Percentiles rank a stretch among this genome's conserved stretches.
Conservation (phyloP, 2,797 vertebrate genomes). For the Oophaga sylvatica region DNA sequence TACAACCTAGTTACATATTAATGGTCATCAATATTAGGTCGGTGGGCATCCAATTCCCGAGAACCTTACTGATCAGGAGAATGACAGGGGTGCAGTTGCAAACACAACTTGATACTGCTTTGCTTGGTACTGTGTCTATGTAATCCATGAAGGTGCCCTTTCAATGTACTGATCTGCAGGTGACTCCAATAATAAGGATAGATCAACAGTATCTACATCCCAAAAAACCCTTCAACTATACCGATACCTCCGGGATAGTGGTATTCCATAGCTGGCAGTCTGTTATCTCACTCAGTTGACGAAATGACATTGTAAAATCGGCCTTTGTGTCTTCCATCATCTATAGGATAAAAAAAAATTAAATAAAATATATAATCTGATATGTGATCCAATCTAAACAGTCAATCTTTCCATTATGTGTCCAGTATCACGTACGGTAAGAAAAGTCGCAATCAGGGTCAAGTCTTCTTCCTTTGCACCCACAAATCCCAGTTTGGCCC, state of each 20-base stretch:
- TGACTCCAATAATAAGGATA: neutral
- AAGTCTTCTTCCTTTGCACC: constrained; percentile 72
- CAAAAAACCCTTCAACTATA: neutral
- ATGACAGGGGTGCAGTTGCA: neutral
- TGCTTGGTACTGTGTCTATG: neutral
- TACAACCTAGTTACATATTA: no score
- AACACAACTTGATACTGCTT: neutral
- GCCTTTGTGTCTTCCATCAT: constrained; percentile 79
- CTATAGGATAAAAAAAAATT: constrained; percentile 70
- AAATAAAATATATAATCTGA: neutral
- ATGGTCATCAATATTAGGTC: neutral
- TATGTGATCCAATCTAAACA: neutral
- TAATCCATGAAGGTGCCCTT: neutral
- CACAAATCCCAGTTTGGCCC: constrained; percentile 79
- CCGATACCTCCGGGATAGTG: constrained; percentile 73
- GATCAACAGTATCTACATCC: neutral
- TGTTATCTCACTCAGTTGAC: constrained; percentile 79
- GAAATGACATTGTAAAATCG: constrained; percentile 85
- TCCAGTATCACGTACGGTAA: constrained; percentile 72
- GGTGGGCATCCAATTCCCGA: no score
- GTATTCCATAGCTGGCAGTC: constrained; percentile 69
- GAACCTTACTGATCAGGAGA: neutral
- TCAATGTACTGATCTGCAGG: neutral
- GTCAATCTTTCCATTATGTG: neutral
- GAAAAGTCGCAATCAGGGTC: constrained; percentile 76